These are phyloP conservation scores for Girardia tigrina DNA, from an alignment of 2,888 invertebrate species.

Conservation along the genomic window DNA sequence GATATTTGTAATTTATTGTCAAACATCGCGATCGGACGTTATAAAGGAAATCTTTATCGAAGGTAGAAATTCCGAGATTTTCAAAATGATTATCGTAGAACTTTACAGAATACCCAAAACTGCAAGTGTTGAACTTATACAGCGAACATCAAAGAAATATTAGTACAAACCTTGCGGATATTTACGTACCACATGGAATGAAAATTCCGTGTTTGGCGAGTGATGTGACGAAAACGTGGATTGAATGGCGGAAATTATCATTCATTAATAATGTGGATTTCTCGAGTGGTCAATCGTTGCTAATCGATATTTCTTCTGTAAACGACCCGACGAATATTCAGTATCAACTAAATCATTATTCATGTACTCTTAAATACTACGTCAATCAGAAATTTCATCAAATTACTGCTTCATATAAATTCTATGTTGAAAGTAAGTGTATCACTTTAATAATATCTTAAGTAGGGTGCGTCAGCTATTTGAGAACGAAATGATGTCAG, in stretches of 20 bases:
- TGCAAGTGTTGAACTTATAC: background rate
- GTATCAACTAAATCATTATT: background rate
- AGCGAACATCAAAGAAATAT: background rate
- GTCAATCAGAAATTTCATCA: background rate
- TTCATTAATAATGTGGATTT: background rate
- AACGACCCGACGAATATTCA: background rate
- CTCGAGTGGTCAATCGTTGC: background rate
- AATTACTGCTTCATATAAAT: background rate
- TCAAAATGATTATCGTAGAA: too few species aligned
- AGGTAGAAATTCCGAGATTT: background rate
- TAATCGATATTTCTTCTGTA: background rate
- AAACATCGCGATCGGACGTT: background rate
- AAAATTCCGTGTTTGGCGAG: background rate
- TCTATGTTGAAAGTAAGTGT: background rate
- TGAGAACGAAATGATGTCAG: too few species aligned
- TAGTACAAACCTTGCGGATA: background rate
- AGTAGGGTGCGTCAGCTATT: too few species aligned
- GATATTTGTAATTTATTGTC: background rate
- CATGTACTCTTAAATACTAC: background rate
- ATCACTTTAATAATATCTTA: background rate
- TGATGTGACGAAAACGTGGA: background rate
- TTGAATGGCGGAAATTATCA: background rate
- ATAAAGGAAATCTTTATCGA: background rate
- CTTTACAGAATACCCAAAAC: conserved; percentile 17
- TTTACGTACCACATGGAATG: background rate